phyloP scores from a whole-genome alignment of 2,113 vertebrate species.

The Pangasianodon hypophthalmus region DNA sequence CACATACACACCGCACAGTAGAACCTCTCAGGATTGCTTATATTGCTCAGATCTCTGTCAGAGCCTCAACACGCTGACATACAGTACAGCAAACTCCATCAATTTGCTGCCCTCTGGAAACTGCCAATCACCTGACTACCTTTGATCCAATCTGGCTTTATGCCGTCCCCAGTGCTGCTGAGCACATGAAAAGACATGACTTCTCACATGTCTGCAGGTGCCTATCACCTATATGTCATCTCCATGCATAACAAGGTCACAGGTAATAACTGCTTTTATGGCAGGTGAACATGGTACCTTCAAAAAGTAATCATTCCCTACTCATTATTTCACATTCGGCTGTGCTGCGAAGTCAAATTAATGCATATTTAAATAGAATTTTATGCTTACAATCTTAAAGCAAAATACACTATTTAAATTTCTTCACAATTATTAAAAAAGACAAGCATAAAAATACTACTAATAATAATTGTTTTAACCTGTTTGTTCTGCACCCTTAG shows the following conservation, averaged over 20 bases:
- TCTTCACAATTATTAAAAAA: neutral
- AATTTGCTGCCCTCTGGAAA: constrained; percentile 54
- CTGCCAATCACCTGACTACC: constrained; percentile 63
- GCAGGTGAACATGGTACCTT: neutral
- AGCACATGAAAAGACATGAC: constrained; percentile 46
- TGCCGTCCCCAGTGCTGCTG: constrained; percentile 24
- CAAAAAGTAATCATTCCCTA: neutral
- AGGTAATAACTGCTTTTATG: constrained; percentile 47
- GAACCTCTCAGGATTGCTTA: constrained; percentile 63
- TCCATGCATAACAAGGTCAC: constrained; percentile 55
- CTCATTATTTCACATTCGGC: neutral
- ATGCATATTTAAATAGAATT: neutral
- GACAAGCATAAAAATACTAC: neutral
- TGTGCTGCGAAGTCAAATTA: neutral
- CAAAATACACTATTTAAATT: neutral
- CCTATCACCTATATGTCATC: constrained; percentile 45
- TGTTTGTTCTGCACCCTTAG: neutral
- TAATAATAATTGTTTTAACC: neutral
- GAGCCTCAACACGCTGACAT: constrained; percentile 53
- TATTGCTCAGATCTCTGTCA: constrained; percentile 57
- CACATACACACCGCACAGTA: neutral
- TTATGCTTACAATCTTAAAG: neutral
- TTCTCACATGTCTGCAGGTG: constrained; percentile 52
- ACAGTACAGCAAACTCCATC: constrained; percentile 59
- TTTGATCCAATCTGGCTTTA: constrained; percentile 50